A percentile compares a stretch with the other conserved stretches of the same genome.
These are phyloP conservation scores for Bufo gargarizans DNA, from an alignment of 2,113 vertebrate genomes.

Conservation along the genomic window DNA sequence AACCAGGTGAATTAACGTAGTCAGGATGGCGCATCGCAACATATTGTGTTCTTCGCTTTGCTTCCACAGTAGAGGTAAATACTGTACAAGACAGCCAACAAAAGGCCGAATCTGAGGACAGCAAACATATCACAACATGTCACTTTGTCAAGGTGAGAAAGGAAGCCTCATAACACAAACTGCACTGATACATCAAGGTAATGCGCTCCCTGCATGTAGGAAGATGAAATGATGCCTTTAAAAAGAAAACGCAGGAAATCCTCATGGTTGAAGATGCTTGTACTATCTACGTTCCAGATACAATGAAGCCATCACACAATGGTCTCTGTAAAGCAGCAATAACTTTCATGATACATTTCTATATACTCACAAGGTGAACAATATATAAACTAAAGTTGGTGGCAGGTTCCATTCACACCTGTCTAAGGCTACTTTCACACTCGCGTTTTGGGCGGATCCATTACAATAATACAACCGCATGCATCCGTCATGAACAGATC, in stretches of 20 bases:
- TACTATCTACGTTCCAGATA: not conserved
- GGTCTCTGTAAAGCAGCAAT: not conserved
- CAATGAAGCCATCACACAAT: not conserved
- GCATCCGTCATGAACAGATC: too few species aligned
- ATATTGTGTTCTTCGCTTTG: conserved; percentile 99
- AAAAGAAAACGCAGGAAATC: not conserved
- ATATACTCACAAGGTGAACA: not conserved
- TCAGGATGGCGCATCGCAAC: conserved; percentile 96
- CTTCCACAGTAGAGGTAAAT: conserved; percentile 96
- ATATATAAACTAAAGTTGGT: too few species aligned
- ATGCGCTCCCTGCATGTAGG: not conserved
- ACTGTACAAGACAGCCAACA: conserved; percentile 92
- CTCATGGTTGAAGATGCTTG: not conserved
- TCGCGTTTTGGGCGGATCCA: too few species aligned
- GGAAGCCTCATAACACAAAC: not conserved
- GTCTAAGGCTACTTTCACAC: too few species aligned
- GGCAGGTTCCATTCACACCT: too few species aligned
- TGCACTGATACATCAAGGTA: not conserved
- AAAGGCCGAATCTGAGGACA: conserved; percentile 84
- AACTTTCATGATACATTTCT: not conserved
- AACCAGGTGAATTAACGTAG: conserved; percentile 90
- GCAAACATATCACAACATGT: not conserved
- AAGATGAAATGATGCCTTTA: not conserved
- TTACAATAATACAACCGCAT: too few species aligned
- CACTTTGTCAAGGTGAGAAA: not conserved